phyloP scores from a whole-genome alignment of 1,140 invertebrate genomes.

The Mactra quadrangularis region DNA sequence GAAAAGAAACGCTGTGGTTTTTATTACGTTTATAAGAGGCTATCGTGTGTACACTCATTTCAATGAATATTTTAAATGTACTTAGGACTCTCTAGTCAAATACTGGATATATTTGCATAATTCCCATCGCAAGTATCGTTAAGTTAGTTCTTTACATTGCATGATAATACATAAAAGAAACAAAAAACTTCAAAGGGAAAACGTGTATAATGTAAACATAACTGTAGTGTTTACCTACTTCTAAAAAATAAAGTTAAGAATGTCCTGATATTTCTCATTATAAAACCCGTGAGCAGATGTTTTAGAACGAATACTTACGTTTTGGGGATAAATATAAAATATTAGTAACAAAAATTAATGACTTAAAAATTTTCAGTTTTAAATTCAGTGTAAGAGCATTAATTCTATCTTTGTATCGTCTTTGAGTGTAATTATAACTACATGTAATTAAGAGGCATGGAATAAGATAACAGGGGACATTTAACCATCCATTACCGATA shows the following conservation, averaged over 20 bases:
- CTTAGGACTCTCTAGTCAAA: constrained; percentile 8
- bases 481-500: too few species aligned
- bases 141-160: background rate
- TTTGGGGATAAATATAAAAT: background rate
- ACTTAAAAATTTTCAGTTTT: too few species aligned
- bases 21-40: background rate
- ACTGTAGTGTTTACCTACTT: background rate
- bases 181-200: background rate
- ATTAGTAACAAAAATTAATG: background rate
- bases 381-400: too few species aligned
- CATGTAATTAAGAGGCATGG: too few species aligned
- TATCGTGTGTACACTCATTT: background rate
- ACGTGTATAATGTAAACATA: background rate
- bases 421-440: too few species aligned
- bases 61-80: background rate
- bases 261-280: background rate
- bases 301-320: background rate
- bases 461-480: too few species aligned
- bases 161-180: constrained; percentile 8
- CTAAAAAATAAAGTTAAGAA: background rate
- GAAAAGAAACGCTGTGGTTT: background rate
- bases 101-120: constrained; percentile 36
- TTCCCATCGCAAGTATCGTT: background rate
- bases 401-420: too few species aligned
- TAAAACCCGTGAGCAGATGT: background rate